Conservation (phyloP, 2,113 vertebrate species). For the Sylvilagus bachmani region DNA sequence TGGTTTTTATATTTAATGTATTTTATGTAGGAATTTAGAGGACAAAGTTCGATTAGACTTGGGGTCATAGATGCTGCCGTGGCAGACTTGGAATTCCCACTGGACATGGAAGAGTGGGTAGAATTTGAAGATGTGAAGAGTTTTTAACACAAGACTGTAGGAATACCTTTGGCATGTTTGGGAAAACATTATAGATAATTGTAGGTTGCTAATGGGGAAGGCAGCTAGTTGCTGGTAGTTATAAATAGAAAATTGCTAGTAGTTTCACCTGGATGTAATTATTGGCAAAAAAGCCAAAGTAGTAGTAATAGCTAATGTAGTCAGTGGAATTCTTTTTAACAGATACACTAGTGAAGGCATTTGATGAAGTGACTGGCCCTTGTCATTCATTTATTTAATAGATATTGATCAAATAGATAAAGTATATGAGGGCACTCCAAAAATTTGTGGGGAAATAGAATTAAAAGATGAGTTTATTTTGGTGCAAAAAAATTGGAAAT, state of each 20-base stretch:
- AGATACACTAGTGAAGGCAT: background rate
- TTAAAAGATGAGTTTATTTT: no score
- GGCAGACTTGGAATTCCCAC: background rate
- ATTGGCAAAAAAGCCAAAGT: background rate
- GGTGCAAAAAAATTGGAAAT: no score
- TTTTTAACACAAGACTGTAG: background rate
- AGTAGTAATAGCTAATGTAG: background rate
- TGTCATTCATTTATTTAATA: background rate
- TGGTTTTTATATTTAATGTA: constrained; percentile 33
- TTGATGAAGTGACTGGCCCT: background rate
- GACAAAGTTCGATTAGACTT: background rate
- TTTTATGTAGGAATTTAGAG: background rate
- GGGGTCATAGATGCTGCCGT: background rate
- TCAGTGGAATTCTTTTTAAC: background rate
- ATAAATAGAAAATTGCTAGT: background rate
- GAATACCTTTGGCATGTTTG: background rate
- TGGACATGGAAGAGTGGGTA: background rate
- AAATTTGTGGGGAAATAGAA: no score
- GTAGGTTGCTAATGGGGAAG: background rate
- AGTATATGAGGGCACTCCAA: no score
- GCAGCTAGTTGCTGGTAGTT: background rate
- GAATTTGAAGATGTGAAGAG: background rate
- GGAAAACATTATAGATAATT: background rate
- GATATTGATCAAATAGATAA: background rate
- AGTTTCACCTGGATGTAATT: background rate